A percentile compares a stretch with the other conserved stretches of the same genome.
These are phyloP conservation scores for Melospiza melodia DNA, from an alignment of 2,113 vertebrate species.

Conservation along the genomic window DNA sequence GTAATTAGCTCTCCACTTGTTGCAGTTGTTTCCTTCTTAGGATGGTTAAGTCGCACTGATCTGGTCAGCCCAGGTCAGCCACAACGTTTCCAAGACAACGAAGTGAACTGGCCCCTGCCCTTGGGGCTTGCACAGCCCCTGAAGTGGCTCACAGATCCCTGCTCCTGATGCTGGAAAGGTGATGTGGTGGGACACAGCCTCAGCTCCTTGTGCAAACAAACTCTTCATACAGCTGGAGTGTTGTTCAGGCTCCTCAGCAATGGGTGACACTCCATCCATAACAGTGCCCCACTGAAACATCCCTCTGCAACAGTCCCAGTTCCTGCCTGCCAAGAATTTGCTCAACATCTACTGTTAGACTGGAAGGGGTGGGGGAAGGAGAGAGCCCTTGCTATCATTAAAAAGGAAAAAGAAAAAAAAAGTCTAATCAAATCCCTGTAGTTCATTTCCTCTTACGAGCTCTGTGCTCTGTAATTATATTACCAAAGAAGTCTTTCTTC, in stretches of 20 bases:
- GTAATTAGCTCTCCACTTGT: not conserved
- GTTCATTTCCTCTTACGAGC: constrained; percentile 43
- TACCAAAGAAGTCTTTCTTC: constrained; percentile 35
- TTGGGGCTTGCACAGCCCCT: not conserved
- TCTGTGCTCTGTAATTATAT: constrained; percentile 51
- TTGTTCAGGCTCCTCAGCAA: not conserved
- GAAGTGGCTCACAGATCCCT: not conserved
- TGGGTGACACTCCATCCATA: not conserved
- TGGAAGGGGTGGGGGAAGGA: not conserved
- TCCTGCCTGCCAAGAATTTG: not conserved
- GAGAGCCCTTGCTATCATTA: not conserved
- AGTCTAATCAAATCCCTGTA: constrained; percentile 19
- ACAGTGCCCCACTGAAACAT: not conserved
- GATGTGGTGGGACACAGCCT: not conserved
- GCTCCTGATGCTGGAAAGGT: not conserved
- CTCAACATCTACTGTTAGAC: not conserved
- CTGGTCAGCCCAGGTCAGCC: not conserved
- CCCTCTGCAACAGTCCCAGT: not conserved
- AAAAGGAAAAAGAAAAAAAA: not conserved
- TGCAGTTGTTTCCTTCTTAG: constrained; percentile 36
- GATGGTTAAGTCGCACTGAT: not conserved
- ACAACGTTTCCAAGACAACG: not conserved
- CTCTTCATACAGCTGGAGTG: not conserved
- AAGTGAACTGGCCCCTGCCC: not conserved
- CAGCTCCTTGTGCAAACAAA: not conserved